Percentiles rank a stretch among this genome's conserved stretches.
Conservation (phyloP, 2,797 vertebrate species). For the Taenioides sp. region DNA sequence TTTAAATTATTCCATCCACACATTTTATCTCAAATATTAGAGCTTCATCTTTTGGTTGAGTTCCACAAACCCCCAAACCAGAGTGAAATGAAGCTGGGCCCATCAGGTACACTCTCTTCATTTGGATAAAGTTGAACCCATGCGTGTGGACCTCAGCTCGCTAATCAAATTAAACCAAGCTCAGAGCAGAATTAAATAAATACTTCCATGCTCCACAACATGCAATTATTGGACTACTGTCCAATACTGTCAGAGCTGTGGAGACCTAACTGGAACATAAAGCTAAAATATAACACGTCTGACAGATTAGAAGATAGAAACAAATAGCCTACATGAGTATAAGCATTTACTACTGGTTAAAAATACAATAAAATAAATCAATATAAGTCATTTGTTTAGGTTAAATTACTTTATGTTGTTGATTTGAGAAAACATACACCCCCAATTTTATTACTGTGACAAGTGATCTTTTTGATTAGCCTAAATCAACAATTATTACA, state of each 20-base stretch:
- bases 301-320: constrained; percentile 20
- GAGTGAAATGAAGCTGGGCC: constrained; percentile 35
- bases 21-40: constrained; percentile 42
- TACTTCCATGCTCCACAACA: constrained; percentile 56
- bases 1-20: constrained; percentile 39
- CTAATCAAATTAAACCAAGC: constrained; percentile 56
- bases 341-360: too few species aligned
- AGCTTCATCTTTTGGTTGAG: constrained; percentile 21
- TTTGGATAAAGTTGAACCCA: constrained; percentile 42
- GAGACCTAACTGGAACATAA: constrained; percentile 23
- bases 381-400: neutral
- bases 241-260: constrained; percentile 30
- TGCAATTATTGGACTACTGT: constrained; percentile 53
- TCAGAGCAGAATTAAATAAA: constrained; percentile 62
- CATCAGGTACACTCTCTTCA: constrained; percentile 60
- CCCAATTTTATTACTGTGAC: too few species aligned
- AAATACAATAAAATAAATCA: too few species aligned
- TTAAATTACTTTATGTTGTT: neutral
- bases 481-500: too few species aligned
- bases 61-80: constrained; percentile 34
- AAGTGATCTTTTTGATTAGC: too few species aligned
- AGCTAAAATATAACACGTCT: constrained; percentile 38
- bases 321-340: neutral
- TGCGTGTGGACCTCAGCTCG: constrained; percentile 42
- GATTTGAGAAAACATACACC: neutral